Percentiles rank a stretch among this genome's conserved stretches.
phyloP scores from a whole-genome alignment of 2,797 vertebrate genomes.

The Xerus rutilus region DNA sequence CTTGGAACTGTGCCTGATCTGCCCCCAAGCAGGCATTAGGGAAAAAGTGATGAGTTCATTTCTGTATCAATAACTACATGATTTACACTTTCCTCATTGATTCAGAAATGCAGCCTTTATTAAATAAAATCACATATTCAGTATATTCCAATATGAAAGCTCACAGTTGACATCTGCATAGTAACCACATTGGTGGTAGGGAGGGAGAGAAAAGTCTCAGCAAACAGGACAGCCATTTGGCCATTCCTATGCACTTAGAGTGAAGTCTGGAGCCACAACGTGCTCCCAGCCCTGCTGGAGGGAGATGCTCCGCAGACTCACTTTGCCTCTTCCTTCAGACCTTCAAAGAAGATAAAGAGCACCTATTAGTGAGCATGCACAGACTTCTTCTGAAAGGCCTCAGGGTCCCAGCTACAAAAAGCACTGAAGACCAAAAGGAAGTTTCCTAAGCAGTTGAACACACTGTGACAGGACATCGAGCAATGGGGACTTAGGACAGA shows the following conservation, averaged over 20 bases:
- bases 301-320: neutral
- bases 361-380: neutral
- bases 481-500: too few species aligned
- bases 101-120: neutral
- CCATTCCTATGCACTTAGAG: neutral
- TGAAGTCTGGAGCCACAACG: neutral
- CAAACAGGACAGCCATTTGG: neutral
- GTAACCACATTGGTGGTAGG: accelerated
- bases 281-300: neutral
- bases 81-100: neutral
- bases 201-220: neutral
- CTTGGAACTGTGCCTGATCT: too few species aligned
- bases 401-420: neutral
- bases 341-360: neutral
- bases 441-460: neutral
- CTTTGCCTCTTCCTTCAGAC: neutral
- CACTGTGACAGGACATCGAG: accelerated
- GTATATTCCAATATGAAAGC: neutral
- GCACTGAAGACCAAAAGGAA: neutral
- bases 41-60: neutral
- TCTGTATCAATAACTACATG: neutral
- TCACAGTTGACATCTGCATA: neutral
- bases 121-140: neutral
- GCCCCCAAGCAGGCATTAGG: neutral
- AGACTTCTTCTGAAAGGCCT: neutral